Percentiles rank a stretch among this genome's conserved stretches.
These are phyloP conservation scores for Mizuhopecten yessoensis DNA, from an alignment of 1,140 invertebrate genomes.

Conservation along the genomic window DNA sequence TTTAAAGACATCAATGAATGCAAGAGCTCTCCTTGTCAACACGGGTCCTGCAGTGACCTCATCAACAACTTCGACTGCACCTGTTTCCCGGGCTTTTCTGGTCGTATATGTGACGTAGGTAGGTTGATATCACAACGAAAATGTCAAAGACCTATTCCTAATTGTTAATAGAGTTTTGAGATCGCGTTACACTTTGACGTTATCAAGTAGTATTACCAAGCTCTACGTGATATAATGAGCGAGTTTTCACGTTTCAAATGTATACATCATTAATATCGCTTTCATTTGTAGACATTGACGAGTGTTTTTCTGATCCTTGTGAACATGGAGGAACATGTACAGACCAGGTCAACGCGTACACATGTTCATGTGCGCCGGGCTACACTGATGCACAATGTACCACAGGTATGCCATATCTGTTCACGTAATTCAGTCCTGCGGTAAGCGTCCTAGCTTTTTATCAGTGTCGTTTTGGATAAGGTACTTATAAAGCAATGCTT, in stretches of 20 bases:
- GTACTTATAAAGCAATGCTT: no score
- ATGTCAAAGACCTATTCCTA: no score
- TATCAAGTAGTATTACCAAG: no score
- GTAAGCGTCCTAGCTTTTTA: no score
- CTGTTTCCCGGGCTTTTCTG: conserved; percentile 53
- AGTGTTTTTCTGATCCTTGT: conserved; percentile 70
- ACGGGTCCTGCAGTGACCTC: conserved; percentile 56
- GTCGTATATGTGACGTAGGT: conserved; percentile 50
- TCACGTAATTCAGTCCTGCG: no score
- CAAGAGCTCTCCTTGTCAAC: conserved; percentile 42
- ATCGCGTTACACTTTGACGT: no score
- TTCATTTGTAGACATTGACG: conserved; percentile 47
- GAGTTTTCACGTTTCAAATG: no score
- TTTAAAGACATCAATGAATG: conserved; percentile 54
- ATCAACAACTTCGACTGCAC: conserved; percentile 53
- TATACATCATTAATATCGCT: no score
- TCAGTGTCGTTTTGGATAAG: no score
- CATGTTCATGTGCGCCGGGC: conserved; percentile 87
- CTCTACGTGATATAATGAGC: no score
- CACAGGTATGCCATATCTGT: conserved; percentile 41
- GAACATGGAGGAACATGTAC: conserved; percentile 72
- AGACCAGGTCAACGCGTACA: conserved; percentile 69
- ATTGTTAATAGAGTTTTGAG: no score
- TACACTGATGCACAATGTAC: conserved; percentile 85
- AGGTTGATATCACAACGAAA: background rate